Percentiles rank a stretch among this genome's conserved stretches.
These are phyloP conservation scores for Sarotherodon lohbergeri DNA, from an alignment of 2,113 vertebrate genomes.

Conservation along the genomic window DNA sequence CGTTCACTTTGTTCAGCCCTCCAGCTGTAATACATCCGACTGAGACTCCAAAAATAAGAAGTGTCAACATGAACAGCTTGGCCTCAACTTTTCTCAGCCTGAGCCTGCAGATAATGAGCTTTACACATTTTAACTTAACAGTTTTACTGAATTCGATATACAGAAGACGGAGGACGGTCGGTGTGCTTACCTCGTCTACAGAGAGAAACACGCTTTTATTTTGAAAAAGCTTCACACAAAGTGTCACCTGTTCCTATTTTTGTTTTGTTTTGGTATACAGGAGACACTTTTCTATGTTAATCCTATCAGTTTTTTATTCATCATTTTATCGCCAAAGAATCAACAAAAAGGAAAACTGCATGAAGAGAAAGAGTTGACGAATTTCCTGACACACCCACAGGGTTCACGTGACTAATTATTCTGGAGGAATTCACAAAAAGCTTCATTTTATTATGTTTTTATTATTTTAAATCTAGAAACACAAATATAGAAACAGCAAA, in stretches of 20 bases:
- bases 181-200: background rate
- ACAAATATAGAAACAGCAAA: background rate
- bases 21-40: background rate
- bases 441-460: background rate
- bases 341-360: background rate
- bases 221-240: background rate
- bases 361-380: background rate
- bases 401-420: background rate
- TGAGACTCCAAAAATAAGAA: background rate
- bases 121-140: background rate
- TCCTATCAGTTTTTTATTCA: background rate
- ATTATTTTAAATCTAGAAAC: background rate
- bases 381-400: background rate
- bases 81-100: background rate
- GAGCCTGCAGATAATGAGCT: background rate
- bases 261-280: background rate
- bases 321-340: background rate
- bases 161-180: background rate
- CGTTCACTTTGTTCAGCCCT: background rate
- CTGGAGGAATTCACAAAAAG: background rate
- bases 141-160: background rate
- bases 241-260: background rate
- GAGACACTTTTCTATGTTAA: background rate
- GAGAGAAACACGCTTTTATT: background rate
- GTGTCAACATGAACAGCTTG: background rate